Base-by-base conservation (phyloP, 2,888 invertebrate species). In the Phymatocera aterrima region DNA sequence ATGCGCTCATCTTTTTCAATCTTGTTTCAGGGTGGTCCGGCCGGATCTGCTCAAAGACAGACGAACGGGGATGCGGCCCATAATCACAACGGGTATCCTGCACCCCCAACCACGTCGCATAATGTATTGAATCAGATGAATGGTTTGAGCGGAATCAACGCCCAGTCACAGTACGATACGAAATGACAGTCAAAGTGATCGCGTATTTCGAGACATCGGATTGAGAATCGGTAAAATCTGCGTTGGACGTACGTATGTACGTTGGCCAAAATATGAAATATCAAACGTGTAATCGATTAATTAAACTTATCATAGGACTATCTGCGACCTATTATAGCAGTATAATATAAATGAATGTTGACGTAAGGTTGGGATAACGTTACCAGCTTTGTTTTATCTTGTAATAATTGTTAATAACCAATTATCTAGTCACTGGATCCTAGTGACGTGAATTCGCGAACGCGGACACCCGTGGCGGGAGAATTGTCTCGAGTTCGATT, bases 121-220 rank as follows among this genome's bases (percentile, higher is more conserved):
- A 88, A 85, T 83, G 84, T 87, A 79, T 85, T 88, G 78, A 89
- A 86, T 84, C 86, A 88, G 78, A 88, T 89, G 88, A 89, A 89
- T 85, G 89, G 89, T 88, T 86, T 89, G 83, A 89, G 88, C 84
- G 88, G 88, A 80, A 89, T 89, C 86, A 88, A 86, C 84, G 87
- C 88, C 60, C 89, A 88, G 83, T 83, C 89, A 80, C 83, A 85
- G 79, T 90, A 89, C 86, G 90, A 90, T 60, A 80, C 88, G 79
- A 90, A 90, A 90, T 90, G 90, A 90, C 90, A 88, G 83, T 83
- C 88, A 80, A 90, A 90, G 85, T 90, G 88, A 88, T 79, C 77
- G 79, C 6, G 21, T 18, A 64, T 21, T n/a, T 1, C 4, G 18
- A 72, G 31, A 31, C 1, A 34, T 48, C 72, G 72, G 3, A 28